Evolutionary conservation across 2,888 invertebrate species (phyloP).

Genomic region (Lithophane ornitopus): DNA sequence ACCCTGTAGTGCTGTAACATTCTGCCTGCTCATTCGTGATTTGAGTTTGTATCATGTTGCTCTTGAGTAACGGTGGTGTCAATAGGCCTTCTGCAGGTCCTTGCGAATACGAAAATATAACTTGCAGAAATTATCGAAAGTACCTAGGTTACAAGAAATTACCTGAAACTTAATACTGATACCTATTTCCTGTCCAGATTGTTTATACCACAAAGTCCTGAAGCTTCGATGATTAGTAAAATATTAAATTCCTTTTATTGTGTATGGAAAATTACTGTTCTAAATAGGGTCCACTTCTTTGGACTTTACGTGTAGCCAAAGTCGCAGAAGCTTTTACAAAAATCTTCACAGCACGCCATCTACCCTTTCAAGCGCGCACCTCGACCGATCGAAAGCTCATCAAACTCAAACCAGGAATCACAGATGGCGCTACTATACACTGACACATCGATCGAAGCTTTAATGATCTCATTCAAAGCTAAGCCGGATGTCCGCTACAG

Average conservation of each 20-base stretch:
- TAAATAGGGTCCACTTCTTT: neutral
- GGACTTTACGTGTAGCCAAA: neutral
- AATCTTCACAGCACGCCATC: slow-evolving; percentile 44
- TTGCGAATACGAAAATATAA: neutral
- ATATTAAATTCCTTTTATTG: neutral
- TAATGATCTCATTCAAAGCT: slow-evolving; percentile 51
- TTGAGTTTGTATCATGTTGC: neutral
- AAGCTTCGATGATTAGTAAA: neutral
- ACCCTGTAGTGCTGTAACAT: neutral
- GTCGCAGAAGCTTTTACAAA: neutral
- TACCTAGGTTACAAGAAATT: neutral
- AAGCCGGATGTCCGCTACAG: slow-evolving; percentile 62
- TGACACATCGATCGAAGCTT: neutral
- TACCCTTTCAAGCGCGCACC: slow-evolving; percentile 19
- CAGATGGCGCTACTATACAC: slow-evolving; percentile 52
- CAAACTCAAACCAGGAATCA: neutral
- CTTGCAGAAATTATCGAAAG: neutral
- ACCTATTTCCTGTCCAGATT: too few relatives aligned
- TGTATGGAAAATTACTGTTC: neutral
- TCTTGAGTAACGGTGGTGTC: too few relatives aligned
- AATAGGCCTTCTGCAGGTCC: neutral
- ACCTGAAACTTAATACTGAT: neutral
- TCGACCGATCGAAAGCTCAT: slow-evolving; percentile 27
- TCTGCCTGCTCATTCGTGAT: neutral
- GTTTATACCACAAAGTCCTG: neutral